These are phyloP conservation scores for Heliconius cydno DNA, from an alignment of 2,888 invertebrate species.

Conservation along the genomic window DNA sequence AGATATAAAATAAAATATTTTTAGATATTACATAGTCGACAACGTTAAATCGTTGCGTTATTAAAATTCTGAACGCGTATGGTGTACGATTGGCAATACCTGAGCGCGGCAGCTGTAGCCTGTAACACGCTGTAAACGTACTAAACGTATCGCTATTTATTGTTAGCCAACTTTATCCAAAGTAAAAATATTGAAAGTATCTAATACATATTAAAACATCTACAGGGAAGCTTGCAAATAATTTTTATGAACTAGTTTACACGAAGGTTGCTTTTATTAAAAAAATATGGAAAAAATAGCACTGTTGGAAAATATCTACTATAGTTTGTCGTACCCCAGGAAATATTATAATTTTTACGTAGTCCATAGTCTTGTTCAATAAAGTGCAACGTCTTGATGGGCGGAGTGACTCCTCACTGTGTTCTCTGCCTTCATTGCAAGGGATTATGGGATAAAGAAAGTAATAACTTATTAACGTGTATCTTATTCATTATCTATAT, in stretches of 20 bases:
- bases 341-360: neutral
- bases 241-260: slow-evolving; percentile 13
- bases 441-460: too few species aligned
- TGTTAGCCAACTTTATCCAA: slow-evolving; percentile 19
- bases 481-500: too few species aligned
- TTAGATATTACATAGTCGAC: slow-evolving; percentile 14
- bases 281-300: neutral
- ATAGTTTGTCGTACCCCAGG: neutral
- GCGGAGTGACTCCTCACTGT: too few species aligned
- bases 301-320: neutral
- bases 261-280: slow-evolving; percentile 4
- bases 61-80: slow-evolving; percentile 44
- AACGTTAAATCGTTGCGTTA: slow-evolving; percentile 16
- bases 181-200: slow-evolving; percentile 17
- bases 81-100: slow-evolving; percentile 44
- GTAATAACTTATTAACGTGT: too few species aligned
- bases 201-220: neutral
- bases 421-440: too few species aligned
- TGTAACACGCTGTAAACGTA: slow-evolving; percentile 33
- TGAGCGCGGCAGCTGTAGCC: slow-evolving; percentile 26
- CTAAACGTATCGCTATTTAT: slow-evolving; percentile 24
- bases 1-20: neutral
- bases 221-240: neutral
- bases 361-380: neutral
- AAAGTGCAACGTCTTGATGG: neutral